phyloP scores from a whole-genome alignment of 2,888 invertebrate species.

The Coremacera marginata region DNA sequence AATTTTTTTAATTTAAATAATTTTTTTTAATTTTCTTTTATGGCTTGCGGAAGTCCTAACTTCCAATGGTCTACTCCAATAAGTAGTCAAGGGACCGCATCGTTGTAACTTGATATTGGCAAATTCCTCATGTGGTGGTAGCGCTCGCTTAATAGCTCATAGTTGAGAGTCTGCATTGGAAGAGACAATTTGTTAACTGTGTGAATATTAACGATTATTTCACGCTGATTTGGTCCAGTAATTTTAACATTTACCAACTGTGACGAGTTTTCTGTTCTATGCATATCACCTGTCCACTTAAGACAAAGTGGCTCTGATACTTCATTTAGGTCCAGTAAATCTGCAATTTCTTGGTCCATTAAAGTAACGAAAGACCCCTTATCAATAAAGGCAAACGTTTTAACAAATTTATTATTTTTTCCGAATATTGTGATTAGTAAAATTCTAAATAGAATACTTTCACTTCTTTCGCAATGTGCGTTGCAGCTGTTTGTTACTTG shows the following conservation, averaged over 20 bases:
- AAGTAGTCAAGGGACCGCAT: slow-evolving; percentile 32
- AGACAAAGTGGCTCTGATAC: slow-evolving; percentile 13
- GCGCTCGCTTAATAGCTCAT: not conserved
- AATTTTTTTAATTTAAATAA: too few species aligned
- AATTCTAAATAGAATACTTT: not conserved
- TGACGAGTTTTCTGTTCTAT: slow-evolving; percentile 20
- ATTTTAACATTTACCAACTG: not conserved
- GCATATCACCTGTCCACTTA: slow-evolving; percentile 19
- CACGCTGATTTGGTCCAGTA: not conserved
- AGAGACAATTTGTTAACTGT: not conserved
- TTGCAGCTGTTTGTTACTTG: not conserved
- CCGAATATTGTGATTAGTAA: not conserved
- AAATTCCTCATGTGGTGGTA: slow-evolving; percentile 31
- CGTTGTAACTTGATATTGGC: slow-evolving; percentile 21
- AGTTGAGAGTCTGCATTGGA: not conserved
- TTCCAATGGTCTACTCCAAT: slow-evolving; percentile 38
- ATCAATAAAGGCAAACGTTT: not conserved
- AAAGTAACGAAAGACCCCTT: not conserved
- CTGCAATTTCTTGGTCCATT: not conserved
- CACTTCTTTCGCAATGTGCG: not conserved
- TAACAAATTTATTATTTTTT: not conserved
- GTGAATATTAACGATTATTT: not conserved
- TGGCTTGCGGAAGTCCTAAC: slow-evolving; percentile 30
- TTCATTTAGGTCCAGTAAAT: not conserved
- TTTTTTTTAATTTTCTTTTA: slow-evolving; percentile 32